Evolutionary conservation across 2,113 vertebrate genomes (phyloP).

Genomic region (Oxygymnocypris stewartii): DNA sequence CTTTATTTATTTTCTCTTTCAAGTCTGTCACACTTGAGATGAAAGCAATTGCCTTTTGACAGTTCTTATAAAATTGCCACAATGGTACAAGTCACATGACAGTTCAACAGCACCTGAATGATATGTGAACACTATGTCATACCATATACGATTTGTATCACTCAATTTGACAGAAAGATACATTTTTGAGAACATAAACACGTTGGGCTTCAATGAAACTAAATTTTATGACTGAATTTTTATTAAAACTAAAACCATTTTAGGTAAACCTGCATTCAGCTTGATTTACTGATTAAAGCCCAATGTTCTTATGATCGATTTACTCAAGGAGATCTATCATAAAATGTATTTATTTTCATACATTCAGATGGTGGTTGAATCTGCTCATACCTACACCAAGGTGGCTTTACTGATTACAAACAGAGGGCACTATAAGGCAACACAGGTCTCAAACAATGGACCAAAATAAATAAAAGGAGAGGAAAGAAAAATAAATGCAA

Average conservation of each 20-base stretch:
- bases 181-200: background rate
- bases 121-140: background rate
- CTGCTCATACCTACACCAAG: conserved; percentile 71
- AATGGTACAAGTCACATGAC: conserved; percentile 71
- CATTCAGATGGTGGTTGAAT: conserved; percentile 74
- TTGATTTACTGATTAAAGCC: background rate
- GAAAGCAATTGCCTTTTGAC: conserved; percentile 79
- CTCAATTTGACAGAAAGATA: background rate
- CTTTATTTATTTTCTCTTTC: conserved; percentile 56
- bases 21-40: conserved; percentile 57
- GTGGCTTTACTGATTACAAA: conserved; percentile 71
- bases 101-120: conserved; percentile 77
- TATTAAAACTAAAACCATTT: background rate
- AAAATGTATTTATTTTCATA: conserved; percentile 42
- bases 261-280: background rate
- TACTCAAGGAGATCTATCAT: background rate
- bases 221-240: background rate
- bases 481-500: conserved; percentile 59
- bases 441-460: conserved; percentile 71
- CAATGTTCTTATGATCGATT: background rate
- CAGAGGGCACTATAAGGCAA: conserved; percentile 74
- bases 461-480: conserved; percentile 47
- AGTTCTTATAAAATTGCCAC: conserved; percentile 69
- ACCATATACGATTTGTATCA: background rate
- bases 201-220: background rate